These are phyloP conservation scores for Drosophila pectinifera DNA, from an alignment of 1,140 invertebrate genomes.

Conservation along the genomic window DNA sequence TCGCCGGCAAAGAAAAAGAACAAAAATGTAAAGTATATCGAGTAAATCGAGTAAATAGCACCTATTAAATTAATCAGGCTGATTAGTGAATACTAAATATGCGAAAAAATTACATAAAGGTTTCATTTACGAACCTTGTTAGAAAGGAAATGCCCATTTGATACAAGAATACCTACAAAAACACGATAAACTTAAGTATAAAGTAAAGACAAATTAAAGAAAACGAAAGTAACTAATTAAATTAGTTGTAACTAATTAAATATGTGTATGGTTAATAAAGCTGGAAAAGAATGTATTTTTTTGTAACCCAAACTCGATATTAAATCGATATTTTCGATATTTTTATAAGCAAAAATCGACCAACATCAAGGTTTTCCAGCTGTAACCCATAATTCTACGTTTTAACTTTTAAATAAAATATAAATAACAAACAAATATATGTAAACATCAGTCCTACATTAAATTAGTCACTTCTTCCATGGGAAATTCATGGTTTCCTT, in stretches of 20 bases:
- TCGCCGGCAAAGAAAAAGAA: slow-evolving; percentile 75
- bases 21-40: slow-evolving; percentile 80
- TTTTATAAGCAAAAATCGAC: background rate
- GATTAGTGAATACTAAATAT: slow-evolving; percentile 9
- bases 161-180: background rate
- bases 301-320: background rate
- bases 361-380: background rate
- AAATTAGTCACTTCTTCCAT: slow-evolving; percentile 1
- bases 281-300: background rate
- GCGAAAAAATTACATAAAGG: background rate
- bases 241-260: background rate
- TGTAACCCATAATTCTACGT: background rate
- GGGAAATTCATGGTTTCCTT: slow-evolving; percentile 1
- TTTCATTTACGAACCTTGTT: no score
- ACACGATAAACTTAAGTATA: background rate
- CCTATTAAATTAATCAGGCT: slow-evolving; percentile 1
- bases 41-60: slow-evolving; percentile 6
- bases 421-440: background rate
- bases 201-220: no score
- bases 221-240: background rate
- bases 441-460: background rate
- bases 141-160: background rate
- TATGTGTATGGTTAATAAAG: background rate
- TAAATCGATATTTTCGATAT: background rate
- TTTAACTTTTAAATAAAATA: background rate